phyloP scores from a whole-genome alignment of 2,888 invertebrate genomes.

The Orthosia gothica region DNA sequence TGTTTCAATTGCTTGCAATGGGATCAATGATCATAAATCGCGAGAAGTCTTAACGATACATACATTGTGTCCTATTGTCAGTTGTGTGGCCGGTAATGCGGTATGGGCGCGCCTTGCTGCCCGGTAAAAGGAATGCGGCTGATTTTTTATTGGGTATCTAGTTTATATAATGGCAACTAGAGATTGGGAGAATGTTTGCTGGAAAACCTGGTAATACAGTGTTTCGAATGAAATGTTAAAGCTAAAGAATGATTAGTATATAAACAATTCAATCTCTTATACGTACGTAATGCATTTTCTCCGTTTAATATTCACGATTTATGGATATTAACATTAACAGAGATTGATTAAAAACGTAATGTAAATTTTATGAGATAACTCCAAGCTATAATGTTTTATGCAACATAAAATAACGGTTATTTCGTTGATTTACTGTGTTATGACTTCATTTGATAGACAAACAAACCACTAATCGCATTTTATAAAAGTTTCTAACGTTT shows the following conservation, averaged over 20 bases:
- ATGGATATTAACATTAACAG: slow-evolving; percentile 20
- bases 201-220: not conserved
- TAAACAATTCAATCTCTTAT: not conserved
- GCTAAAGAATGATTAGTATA: not conserved
- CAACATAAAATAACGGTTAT: slow-evolving; percentile 8
- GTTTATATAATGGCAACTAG: slow-evolving; percentile 42
- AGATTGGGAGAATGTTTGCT: slow-evolving; percentile 32
- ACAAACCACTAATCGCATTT: not conserved
- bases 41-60: slow-evolving; percentile 54
- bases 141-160: slow-evolving; percentile 47
- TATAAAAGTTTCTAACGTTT: slow-evolving; percentile 4
- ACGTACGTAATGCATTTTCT: slow-evolving; percentile 9
- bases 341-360: slow-evolving; percentile 14
- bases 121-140: slow-evolving; percentile 43
- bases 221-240: not conserved
- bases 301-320: slow-evolving; percentile 32
- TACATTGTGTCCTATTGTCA: slow-evolving; percentile 34
- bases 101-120: slow-evolving; percentile 38
- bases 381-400: slow-evolving; percentile 5
- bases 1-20: slow-evolving; percentile 77
- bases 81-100: slow-evolving; percentile 19
- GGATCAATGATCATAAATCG: slow-evolving; percentile 69
- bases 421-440: slow-evolving; percentile 4
- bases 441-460: slow-evolving; percentile 1
- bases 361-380: slow-evolving; percentile 29